Base-by-base conservation (phyloP, 2,888 invertebrate species). In the Acholoe squamosa region DNA sequence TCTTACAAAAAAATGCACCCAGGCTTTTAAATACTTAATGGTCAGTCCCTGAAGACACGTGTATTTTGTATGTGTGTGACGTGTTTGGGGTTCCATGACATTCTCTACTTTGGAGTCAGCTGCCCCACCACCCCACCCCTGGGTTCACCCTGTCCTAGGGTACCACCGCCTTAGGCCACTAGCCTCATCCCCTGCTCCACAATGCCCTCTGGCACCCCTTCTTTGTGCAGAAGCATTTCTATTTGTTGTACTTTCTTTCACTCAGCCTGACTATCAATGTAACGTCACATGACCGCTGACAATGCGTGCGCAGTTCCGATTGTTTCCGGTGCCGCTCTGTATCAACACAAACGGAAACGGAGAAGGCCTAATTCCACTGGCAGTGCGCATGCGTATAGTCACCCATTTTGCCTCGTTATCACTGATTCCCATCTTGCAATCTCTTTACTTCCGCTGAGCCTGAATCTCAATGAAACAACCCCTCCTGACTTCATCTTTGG, bases 231-330 rank as follows among this genome's bases (percentile, higher is more conserved):
- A 14, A 25, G 3, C 7, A 14, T 71, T 71, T 71, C 71, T 71
- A 71, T 71, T 71, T 71, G 71, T 71, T 71, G 71, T 28, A 71
- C 31, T 71, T 28, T 28, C 71, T 71, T 71, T 71, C 71, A 71
- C 71, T 14, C 28, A 71, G 71, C 71, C 71, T 71, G 28, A 71
- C 71, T 71, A 14, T 71, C 71, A 71, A 71, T 71, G 31, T 71
- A 71, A 71, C 71, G 71, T 71, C 71, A 71, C 71, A 71, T 71
- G 71, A 71, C 71, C 71, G 71, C 71, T 71, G 71, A 71, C 71
- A 71, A 71, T 71, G 71, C 71, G 71, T 25, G 71, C 71, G 71
- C 71, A 71, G 71, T 22, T 14, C 7, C 71, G 71, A 71, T 71
- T 71, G 71, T 71, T 71, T 71, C 31, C 71, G 28, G 28, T 28